Evolutionary conservation across 2,113 vertebrate species (phyloP).

Genomic region (Hucho hucho): DNA sequence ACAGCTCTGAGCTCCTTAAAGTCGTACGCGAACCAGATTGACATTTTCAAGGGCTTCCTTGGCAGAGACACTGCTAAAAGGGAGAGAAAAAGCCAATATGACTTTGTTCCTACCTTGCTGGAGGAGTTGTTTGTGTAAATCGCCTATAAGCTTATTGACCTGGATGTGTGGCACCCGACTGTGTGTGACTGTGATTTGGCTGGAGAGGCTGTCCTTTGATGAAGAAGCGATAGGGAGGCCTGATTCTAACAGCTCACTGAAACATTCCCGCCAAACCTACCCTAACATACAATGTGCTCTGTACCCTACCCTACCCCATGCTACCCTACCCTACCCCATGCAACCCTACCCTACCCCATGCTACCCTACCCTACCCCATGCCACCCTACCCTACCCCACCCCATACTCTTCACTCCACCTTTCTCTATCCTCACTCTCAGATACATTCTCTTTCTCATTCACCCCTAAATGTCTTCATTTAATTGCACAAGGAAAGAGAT

Average conservation of each 20-base stretch:
- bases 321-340: too few species aligned
- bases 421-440: background rate
- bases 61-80: slow-evolving; percentile 85
- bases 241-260: slow-evolving; percentile 92
- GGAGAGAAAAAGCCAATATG: slow-evolving; percentile 94
- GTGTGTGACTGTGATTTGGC: slow-evolving; percentile 92
- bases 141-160: slow-evolving; percentile 99
- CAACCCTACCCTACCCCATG: slow-evolving; percentile 4
- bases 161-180: slow-evolving; percentile 85
- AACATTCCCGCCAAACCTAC: slow-evolving; percentile 71
- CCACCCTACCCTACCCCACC: slow-evolving; percentile 28
- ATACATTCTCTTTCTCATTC: slow-evolving; percentile 51
- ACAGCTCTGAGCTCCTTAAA: slow-evolving; percentile 86
- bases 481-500: slow-evolving; percentile 41
- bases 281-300: too few species aligned
- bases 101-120: slow-evolving; percentile 99
- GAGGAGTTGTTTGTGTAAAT: slow-evolving; percentile 98
- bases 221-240: slow-evolving; percentile 90
- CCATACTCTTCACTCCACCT: slow-evolving; percentile 58
- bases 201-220: slow-evolving; percentile 89
- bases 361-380: slow-evolving; percentile 31
- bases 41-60: slow-evolving; percentile 91
- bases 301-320: too few species aligned
- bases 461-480: slow-evolving; percentile 66
- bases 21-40: slow-evolving; percentile 81